Conservation (phyloP, 2,888 invertebrate species). For the Spodoptera exigua region DNA sequence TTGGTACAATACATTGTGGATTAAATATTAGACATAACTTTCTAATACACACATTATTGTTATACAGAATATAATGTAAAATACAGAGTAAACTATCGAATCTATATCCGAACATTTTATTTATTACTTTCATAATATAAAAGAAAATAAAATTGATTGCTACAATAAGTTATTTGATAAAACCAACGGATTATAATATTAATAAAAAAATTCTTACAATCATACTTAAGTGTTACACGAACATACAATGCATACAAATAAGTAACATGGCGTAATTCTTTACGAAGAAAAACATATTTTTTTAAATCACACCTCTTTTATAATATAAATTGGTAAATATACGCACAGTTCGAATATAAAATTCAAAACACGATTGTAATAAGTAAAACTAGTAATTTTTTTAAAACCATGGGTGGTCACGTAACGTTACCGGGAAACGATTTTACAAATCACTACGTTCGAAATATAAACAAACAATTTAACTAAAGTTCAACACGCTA, state of each 20-base stretch:
- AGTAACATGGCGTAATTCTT: not conserved
- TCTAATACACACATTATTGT: too few species aligned
- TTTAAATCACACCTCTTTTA: constrained; percentile 19
- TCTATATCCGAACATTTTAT: too few species aligned
- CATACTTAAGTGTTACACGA: not conserved
- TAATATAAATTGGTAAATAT: constrained; percentile 22
- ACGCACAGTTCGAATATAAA: constrained; percentile 33
- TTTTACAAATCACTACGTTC: constrained; percentile 58
- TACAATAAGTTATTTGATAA: too few species aligned
- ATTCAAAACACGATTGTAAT: constrained; percentile 52
- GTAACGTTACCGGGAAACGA: constrained; percentile 55
- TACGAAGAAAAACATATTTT: constrained; percentile 12
- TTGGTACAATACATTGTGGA: too few species aligned
- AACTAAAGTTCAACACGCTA: constrained; percentile 52
- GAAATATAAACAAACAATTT: constrained; percentile 58
- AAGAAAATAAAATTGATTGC: too few species aligned
- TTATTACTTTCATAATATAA: too few species aligned
- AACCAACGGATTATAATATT: too few species aligned
- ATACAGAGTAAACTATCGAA: too few species aligned
- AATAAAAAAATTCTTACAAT: constrained; percentile 1
- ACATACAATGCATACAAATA: constrained; percentile 29
- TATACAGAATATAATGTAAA: too few species aligned
- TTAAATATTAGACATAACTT: too few species aligned
- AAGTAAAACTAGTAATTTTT: constrained; percentile 38
- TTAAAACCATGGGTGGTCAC: constrained; percentile 59